These are phyloP conservation scores for Acrocephalus kingi DNA, from an alignment of 2,113 vertebrate genomes.

Conservation along the genomic window DNA sequence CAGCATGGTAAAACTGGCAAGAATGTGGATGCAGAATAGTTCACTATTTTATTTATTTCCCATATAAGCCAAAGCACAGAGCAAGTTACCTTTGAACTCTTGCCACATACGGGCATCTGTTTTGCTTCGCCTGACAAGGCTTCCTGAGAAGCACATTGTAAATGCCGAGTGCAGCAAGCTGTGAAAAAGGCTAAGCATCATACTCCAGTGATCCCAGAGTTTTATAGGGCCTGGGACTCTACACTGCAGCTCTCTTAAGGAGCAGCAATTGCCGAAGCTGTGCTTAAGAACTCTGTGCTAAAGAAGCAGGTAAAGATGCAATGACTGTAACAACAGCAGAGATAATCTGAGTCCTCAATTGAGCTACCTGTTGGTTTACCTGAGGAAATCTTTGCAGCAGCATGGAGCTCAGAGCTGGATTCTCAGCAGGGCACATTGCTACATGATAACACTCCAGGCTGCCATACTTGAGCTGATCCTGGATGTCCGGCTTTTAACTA, in stretches of 20 bases:
- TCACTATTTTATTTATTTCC: conserved; percentile 9
- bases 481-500: neutral
- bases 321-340: neutral
- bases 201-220: neutral
- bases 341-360: accelerated
- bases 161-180: neutral
- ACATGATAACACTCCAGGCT: neutral
- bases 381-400: neutral
- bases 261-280: neutral
- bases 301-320: neutral
- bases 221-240: neutral
- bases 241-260: neutral
- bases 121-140: neutral
- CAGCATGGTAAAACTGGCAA: neutral
- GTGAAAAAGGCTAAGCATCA: neutral
- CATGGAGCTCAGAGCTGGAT: neutral
- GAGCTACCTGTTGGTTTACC: neutral
- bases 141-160: neutral
- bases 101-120: neutral
- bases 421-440: neutral
- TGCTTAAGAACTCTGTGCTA: neutral
- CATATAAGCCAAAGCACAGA: neutral
- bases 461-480: neutral
- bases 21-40: neutral
- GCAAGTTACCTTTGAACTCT: conserved; percentile 41